Percentiles rank a stretch among this genome's conserved stretches.
Conservation (phyloP, 2,113 vertebrate genomes). For the Rhegmatorhina hoffmannsi region DNA sequence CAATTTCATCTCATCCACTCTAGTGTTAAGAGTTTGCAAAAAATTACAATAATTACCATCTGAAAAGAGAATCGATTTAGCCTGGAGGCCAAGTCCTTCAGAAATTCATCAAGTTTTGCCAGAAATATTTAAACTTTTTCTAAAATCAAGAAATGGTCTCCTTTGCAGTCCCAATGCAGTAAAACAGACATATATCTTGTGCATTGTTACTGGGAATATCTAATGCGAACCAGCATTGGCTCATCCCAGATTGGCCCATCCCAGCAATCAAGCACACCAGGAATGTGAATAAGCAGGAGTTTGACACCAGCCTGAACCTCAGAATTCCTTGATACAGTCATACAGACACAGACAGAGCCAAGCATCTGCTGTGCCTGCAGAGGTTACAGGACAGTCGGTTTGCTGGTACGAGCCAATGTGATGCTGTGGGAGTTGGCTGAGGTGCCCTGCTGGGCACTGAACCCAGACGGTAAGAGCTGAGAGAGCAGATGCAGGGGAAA, state of each 20-base stretch:
- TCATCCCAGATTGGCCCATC: not conserved
- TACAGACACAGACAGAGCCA: not conserved
- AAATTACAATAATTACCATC: not conserved
- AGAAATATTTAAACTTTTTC: not conserved
- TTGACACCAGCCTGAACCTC: not conserved
- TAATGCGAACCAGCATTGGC: not conserved
- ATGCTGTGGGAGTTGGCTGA: not conserved
- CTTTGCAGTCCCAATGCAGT: not conserved
- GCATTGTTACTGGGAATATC: not conserved
- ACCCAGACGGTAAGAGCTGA: accelerated
- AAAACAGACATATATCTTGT: not conserved
- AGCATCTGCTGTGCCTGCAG: not conserved
- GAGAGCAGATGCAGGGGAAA: not conserved
- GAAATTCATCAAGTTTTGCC: not conserved
- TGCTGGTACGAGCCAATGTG: not conserved
- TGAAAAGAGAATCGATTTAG: not conserved
- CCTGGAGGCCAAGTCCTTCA: not conserved
- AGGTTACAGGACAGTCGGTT: not conserved
- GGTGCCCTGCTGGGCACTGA: not conserved
- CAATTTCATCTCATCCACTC: not conserved
- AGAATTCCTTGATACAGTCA: not conserved
- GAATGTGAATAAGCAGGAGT: accelerated
- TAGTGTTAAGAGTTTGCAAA: not conserved
- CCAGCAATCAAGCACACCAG: not conserved
- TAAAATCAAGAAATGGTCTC: not conserved